Evolutionary conservation across 2,888 invertebrate species (phyloP).

Genomic region (Tenthredo scrophulariae): DNA sequence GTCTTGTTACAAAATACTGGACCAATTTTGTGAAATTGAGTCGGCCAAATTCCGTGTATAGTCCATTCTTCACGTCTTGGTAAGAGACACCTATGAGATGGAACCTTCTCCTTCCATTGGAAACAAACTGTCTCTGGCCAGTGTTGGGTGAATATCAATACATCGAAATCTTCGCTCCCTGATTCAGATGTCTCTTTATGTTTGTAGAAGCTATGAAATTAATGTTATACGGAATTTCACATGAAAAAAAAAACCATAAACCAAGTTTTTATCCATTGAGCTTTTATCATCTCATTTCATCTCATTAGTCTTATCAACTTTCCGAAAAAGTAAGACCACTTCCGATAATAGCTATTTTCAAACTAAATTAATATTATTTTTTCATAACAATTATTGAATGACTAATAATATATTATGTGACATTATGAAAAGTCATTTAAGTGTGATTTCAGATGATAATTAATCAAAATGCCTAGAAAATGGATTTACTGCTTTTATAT

Average conservation of each 20-base stretch:
- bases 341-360: no score
- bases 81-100: constrained; percentile 83
- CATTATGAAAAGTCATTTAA: no score
- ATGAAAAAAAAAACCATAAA: neutral
- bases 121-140: constrained; percentile 89
- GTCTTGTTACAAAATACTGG: constrained; percentile 87
- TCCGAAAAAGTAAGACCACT: no score
- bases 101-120: constrained; percentile 84
- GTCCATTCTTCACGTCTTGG: constrained; percentile 86
- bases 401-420: no score
- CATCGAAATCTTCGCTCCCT: constrained; percentile 82
- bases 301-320: no score
- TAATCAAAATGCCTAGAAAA: no score
- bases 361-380: no score
- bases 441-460: no score
- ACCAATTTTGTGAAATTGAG: constrained; percentile 83
- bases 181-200: neutral
- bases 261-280: neutral
- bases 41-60: constrained; percentile 92
- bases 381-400: no score
- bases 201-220: constrained; percentile 1
- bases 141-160: constrained; percentile 89
- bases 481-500: no score
- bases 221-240: neutral
- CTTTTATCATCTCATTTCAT: no score